Conservation (phyloP, 2,113 vertebrate species). For the Vicugna pacos region DNA sequence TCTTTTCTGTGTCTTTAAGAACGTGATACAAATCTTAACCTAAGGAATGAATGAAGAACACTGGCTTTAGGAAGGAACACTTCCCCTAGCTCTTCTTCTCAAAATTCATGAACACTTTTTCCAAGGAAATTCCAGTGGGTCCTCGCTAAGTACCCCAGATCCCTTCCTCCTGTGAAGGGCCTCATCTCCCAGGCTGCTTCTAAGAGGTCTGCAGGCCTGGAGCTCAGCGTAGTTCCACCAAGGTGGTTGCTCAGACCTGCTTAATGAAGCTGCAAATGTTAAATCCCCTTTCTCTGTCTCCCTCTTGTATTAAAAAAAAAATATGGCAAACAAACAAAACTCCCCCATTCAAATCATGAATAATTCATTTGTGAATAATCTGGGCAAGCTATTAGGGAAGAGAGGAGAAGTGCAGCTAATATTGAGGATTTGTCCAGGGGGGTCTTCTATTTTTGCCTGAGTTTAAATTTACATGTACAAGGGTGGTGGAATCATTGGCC, state of each 20-base stretch:
- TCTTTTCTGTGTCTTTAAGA: conserved; percentile 68
- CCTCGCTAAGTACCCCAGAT: not conserved
- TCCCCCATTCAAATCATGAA: conserved; percentile 52
- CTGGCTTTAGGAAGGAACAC: conserved; percentile 70
- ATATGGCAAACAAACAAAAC: conserved; percentile 25
- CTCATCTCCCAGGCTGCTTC: not conserved
- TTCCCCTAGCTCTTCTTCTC: conserved; percentile 70
- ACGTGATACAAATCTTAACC: conserved; percentile 65
- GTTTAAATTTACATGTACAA: conserved; percentile 57
- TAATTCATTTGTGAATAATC: conserved; percentile 49
- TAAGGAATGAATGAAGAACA: conserved; percentile 52
- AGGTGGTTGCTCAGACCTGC: conserved; percentile 1
- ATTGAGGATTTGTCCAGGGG: conserved; percentile 44
- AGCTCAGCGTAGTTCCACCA: conserved; percentile 32
- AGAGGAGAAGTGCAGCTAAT: not conserved
- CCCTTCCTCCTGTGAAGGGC: not conserved
- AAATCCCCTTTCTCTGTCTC: conserved; percentile 41
- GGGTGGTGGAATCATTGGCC: conserved; percentile 65
- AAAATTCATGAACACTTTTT: conserved; percentile 58
- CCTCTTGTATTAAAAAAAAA: conserved; percentile 12
- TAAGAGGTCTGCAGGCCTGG: not conserved
- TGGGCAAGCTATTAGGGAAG: conserved; percentile 56
- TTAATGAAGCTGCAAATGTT: not conserved
- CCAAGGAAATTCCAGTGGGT: conserved; percentile 43
- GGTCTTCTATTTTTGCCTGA: conserved; percentile 41